Evolutionary conservation across 2,888 invertebrate species (phyloP).

Genomic region (Mythimna impura): DNA sequence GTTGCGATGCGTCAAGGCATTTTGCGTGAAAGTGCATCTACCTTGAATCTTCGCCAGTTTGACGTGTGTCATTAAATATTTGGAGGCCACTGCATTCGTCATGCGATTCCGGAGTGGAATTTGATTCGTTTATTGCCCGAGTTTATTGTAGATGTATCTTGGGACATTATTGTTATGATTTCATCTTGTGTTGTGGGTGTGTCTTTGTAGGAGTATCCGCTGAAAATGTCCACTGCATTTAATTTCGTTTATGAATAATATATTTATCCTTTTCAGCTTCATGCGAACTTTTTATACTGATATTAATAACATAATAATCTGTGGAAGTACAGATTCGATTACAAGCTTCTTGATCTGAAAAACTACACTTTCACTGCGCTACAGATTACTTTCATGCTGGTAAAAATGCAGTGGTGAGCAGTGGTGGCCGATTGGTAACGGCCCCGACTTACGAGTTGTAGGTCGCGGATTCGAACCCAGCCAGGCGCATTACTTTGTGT

Average conservation of each 20-base stretch:
- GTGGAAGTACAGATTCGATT: no score
- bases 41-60: constrained; percentile 62
- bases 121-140: constrained; percentile 4
- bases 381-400: no score
- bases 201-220: not conserved
- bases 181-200: not conserved
- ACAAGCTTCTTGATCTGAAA: no score
- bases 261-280: not conserved
- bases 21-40: constrained; percentile 63
- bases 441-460: no score
- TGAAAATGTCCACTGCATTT: not conserved
- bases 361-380: no score
- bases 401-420: no score
- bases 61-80: constrained; percentile 44
- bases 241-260: not conserved
- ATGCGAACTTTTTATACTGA: not conserved
- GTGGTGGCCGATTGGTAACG: no score
- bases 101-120: constrained; percentile 25
- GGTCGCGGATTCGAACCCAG: no score
- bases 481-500: no score
- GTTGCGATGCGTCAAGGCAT: constrained; percentile 39
- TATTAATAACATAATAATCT: no score
- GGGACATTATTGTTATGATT: constrained; percentile 8
- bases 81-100: constrained; percentile 28
- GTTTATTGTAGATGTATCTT: constrained; percentile 1